Base-by-base conservation (phyloP, 2,113 vertebrate genomes). In the Vidua macroura region DNA sequence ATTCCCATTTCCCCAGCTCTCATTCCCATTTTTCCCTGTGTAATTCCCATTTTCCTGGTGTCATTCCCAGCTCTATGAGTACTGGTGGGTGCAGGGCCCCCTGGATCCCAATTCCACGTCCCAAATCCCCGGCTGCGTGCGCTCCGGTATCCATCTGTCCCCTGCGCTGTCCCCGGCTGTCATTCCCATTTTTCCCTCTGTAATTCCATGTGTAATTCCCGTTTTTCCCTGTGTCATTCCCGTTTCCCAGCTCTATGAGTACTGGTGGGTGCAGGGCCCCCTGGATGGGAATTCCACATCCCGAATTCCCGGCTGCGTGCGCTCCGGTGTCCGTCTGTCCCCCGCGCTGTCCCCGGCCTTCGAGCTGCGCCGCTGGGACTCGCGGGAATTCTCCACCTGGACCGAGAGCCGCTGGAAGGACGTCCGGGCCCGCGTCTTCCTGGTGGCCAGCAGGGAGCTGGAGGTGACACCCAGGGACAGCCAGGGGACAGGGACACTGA, bases 401-500 rank as follows among this genome's bases (percentile, higher is more conserved):
- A 99, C 99, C 0, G 99, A 99, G 97, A 99, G 99, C 64, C 97
- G 99, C 75, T 99, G 99, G 99, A 99, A 99, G 92, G 96, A 95
- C 22, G 98, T 99, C 95, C 95, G 95, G 1, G 99, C 98, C 2
- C 98, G 99, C 4, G 98, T 99, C 78, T 99, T 99, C 81, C 98
- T 99, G 12, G 97, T 99, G 41, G 98, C 99, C 93, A 99, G 99
- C 98, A 98, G 96, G 60, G 97, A 99, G n/a, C 97, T 99, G 13
- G 98, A 99, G 99, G 99, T 99, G 74, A 12, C 46, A 6, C 18
- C 14, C 2, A 0, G 39, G 43, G 43, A 51, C 24, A 51, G 14
- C 24, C 24, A 22, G 5, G 46, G 46, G 46, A 49, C 48, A 49
- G 13, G 37, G 59, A 39, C 25, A 27, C 10, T 9, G 39, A 11